These are phyloP conservation scores for Nipponia nippon DNA, from an alignment of 2,113 vertebrate genomes.

Conservation along the genomic window DNA sequence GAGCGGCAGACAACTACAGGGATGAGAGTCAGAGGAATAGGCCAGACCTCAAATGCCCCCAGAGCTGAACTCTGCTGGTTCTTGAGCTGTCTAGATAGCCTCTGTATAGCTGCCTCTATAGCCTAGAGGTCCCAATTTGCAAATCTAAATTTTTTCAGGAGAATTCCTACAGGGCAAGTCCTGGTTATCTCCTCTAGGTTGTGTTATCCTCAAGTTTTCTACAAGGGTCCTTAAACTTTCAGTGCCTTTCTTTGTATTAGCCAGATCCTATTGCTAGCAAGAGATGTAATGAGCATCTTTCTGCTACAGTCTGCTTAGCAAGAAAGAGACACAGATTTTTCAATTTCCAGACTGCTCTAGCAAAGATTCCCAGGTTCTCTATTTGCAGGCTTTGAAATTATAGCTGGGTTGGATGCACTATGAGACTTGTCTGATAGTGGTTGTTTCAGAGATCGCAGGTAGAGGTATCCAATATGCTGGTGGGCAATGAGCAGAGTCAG, in stretches of 20 bases:
- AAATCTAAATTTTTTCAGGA: not conserved
- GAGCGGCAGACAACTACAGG: not conserved
- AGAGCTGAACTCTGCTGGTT: not conserved
- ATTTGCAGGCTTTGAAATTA: not conserved
- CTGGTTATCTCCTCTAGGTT: not conserved
- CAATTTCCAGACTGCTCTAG: not conserved
- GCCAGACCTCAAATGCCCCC: not conserved
- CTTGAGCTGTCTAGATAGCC: not conserved
- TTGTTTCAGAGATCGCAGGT: not conserved
- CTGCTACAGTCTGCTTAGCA: not conserved
- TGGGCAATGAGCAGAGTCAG: not conserved
- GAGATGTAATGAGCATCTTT: not conserved
- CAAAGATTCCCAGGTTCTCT: not conserved
- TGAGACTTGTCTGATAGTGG: not conserved
- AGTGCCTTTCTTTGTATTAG: not conserved
- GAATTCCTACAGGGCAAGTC: not conserved
- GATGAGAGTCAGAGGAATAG: not conserved
- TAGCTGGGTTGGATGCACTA: not conserved
- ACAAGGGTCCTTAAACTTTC: not conserved
- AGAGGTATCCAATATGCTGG: not conserved
- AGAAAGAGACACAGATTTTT: not conserved
- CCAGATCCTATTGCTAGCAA: not conserved
- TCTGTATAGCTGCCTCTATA: not conserved
- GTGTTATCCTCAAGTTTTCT: not conserved
- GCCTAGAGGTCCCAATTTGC: not conserved